Conservation (phyloP, 2,888 invertebrate genomes). For the Eupithecia centaureata region DNA sequence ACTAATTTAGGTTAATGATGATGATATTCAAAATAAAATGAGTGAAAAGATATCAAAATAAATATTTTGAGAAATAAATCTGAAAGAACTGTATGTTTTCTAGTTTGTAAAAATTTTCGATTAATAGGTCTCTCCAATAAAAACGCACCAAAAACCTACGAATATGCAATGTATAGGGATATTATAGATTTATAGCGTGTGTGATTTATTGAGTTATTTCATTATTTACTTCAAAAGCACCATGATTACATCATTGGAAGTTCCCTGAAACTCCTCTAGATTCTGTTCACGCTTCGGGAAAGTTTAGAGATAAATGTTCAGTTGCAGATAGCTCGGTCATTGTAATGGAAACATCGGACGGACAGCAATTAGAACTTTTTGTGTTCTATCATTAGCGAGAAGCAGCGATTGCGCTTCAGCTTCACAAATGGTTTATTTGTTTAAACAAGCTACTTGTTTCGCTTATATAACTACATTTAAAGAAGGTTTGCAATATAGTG, state of each 20-base stretch:
- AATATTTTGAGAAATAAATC: too few relatives aligned
- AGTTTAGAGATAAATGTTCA: constrained; percentile 53
- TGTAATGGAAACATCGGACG: constrained; percentile 65
- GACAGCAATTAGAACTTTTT: constrained; percentile 69
- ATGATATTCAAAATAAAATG: too few relatives aligned
- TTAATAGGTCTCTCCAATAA: too few relatives aligned
- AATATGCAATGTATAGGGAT: too few relatives aligned
- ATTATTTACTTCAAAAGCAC: constrained; percentile 8
- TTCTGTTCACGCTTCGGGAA: constrained; percentile 36
- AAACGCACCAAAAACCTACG: too few relatives aligned
- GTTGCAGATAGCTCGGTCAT: constrained; percentile 55
- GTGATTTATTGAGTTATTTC: too few relatives aligned
- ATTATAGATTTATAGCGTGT: too few relatives aligned
- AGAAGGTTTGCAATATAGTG: too few relatives aligned
- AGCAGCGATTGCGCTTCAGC: constrained; percentile 36
- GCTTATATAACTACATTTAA: neutral
- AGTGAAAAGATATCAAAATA: too few relatives aligned
- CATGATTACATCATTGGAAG: constrained; percentile 32
- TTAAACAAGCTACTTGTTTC: neutral
- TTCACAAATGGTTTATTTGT: constrained; percentile 15
- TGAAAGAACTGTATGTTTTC: too few relatives aligned
- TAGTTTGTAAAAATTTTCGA: too few relatives aligned
- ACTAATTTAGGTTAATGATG: too few relatives aligned
- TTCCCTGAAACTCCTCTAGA: constrained; percentile 28
- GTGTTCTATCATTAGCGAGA: constrained; percentile 63